A percentile compares a stretch with the other conserved stretches of the same genome.
phyloP scores from a whole-genome alignment of 2,888 invertebrate species.

The Gari tellinella region DNA sequence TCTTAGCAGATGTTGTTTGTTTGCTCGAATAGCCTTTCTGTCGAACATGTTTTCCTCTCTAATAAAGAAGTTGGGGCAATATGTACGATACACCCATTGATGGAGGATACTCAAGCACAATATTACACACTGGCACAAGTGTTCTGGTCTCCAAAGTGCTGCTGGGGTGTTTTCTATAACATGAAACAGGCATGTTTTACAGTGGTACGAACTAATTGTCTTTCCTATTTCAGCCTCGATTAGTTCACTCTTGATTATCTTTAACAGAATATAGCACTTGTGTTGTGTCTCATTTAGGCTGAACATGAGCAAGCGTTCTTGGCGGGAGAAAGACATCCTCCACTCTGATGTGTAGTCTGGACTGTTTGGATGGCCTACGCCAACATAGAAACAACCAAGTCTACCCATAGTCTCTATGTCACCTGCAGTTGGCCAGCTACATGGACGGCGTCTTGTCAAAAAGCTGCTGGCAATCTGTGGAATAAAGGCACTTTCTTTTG shows the following conservation, averaged over 20 bases:
- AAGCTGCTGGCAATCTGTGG: not conserved
- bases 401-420: not conserved
- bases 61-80: constrained; percentile 18
- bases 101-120: not conserved
- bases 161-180: not conserved
- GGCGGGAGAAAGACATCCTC: constrained; percentile 9
- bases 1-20: not conserved
- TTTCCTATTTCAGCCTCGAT: not conserved
- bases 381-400: constrained; percentile 2
- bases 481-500: not conserved
- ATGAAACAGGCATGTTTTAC: constrained; percentile 1
- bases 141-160: not conserved
- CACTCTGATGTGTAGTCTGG: constrained; percentile 10
- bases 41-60: constrained; percentile 11
- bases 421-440: not conserved
- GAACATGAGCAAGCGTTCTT: constrained; percentile 23
- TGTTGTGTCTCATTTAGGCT: constrained; percentile 13
- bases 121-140: not conserved
- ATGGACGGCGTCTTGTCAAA: not conserved
- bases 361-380: not conserved
- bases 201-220: not conserved
- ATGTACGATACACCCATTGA: not conserved
- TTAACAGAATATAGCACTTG: constrained; percentile 23
- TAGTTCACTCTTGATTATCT: constrained; percentile 9
- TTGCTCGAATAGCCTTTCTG: not conserved